Evolutionary conservation across 2,113 vertebrate species (phyloP), one percentile per base, ranked within the genome.

Genomic region (Gobiocypris rarus): DNA sequence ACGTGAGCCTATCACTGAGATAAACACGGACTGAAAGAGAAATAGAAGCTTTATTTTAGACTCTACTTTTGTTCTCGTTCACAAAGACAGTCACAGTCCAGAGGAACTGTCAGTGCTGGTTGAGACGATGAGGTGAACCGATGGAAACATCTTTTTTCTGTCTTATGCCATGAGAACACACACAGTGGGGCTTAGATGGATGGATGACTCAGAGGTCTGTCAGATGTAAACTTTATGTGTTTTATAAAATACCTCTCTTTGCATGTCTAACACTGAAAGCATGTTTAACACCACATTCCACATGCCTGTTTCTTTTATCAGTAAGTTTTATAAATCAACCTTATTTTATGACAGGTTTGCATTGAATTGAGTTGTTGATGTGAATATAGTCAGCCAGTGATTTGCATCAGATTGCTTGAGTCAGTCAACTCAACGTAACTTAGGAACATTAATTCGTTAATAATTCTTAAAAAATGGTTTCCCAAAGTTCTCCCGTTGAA

Each of bases 21-120:
- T 19, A 56, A 14, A 59, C 43, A 50, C 1, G n/a, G 24, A 58
- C 5, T 15, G 54, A 69, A n/a, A n/a, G 10, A 26, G 15, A 81
- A 34, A 59, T 2, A 34, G 24, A 19, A 52, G 31, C 63, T 54
- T 59, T 9, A 26, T 59, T 28, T 41, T 50, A 43, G 8, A 61
- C 19, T 24, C 13, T 0, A 63, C 73, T 78, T 83, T 61, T 71
- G 19, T 77, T 86, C 69, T 67, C 5, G 10, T 69, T 28, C 17
- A 86, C 50, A 70, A 77, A 77, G 50, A 10, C 48, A 1, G 28
- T 61, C 79, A 71, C 61, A 41, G 43, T 77, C 38, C 79, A 85
- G 73, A 81, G 84, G 61, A 54, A 1, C 19, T 56, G 26, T 82
- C 50, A 77, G 69, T 59, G 84, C n/a, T 81, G 14, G 24, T 43